A percentile compares a stretch with the other conserved stretches of the same genome.
Conservation (phyloP, 1,140 invertebrate genomes). For the Galendromus occidentalis region DNA sequence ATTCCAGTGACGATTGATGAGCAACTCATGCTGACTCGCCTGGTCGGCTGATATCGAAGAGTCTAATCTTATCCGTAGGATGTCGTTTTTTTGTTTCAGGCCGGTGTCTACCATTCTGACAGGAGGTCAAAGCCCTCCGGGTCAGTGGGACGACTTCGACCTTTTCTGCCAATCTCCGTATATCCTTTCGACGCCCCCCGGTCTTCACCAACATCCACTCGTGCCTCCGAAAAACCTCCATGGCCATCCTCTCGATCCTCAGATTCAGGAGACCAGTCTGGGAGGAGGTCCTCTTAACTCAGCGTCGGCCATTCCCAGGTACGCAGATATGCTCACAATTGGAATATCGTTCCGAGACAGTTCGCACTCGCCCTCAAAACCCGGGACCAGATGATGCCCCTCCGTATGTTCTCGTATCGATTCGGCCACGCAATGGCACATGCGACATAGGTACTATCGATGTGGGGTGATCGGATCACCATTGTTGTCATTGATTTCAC, state of each 20-base stretch:
- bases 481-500: too few relatives aligned
- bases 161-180: slow-evolving; percentile 7
- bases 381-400: too few relatives aligned
- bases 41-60: too few relatives aligned
- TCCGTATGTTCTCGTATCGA: too few relatives aligned
- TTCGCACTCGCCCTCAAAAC: too few relatives aligned
- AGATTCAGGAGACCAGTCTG: background rate
- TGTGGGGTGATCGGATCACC: too few relatives aligned
- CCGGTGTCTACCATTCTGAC: background rate
- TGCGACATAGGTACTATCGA: too few relatives aligned
- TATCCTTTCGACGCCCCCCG: background rate
- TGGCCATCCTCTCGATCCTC: background rate
- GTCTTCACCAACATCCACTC: background rate
- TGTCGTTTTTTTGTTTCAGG: background rate
- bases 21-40: too few relatives aligned
- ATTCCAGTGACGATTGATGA: too few relatives aligned
- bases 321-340: background rate
- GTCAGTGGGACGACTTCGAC: slow-evolving; percentile 8
- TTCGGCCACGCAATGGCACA: too few relatives aligned
- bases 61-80: too few relatives aligned
- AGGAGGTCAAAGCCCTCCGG: background rate
- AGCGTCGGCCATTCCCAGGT: background rate
- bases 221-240: background rate
- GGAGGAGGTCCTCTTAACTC: background rate
- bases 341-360: too few relatives aligned